Evolutionary conservation across 2,113 vertebrate genomes (phyloP), one percentile per base, ranked within the genome.

Genomic region (Rhombomys opimus): DNA sequence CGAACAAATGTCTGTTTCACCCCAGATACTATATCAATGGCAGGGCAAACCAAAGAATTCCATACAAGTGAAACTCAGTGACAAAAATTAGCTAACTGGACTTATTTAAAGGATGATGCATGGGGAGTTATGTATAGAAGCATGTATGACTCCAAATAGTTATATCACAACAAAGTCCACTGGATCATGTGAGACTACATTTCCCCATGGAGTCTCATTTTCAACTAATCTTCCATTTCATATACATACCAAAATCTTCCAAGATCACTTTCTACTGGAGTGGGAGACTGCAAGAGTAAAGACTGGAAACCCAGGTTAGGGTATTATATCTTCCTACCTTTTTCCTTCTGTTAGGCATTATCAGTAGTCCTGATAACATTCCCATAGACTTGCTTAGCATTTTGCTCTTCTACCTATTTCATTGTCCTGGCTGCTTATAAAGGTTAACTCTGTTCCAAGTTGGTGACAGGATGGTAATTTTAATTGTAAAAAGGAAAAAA

Each of bases 21-120:
- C 1, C 20, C 10, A 35, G 41, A 50, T 22, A 35, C 25, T 6
- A 15, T 13, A 13, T 7, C 1, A 50, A 13, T 52, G 2, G 2
- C 7, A 46, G 18, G 15, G 18, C 41, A 52, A 86, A 12, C 17
- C 1, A 86, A 35, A 1, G 10, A 46, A 32, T 13, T 30, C 0
- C 41, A 50, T 7, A 41, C 63, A 52, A 52, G 41, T 30, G 27
- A 35, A 68, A 10, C 6, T 87, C 18, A 35, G 15, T 52, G 30
- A 35, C 5, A 52, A 67, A 68, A 65, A 61, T 0, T 5, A 46
- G 5, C 22, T 32, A 2, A 50, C 17, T 67, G 5, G 38, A 18
- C 13, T 38, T 27, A 38, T 65, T 50, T 50, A 68, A 11, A 52
- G 4, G 46, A 86, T 32, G 18, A 18, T 35, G 2, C 9, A 52